These are phyloP conservation scores for Pachymerium ferrugineum DNA, from an alignment of 2,888 invertebrate species.

Conservation along the genomic window DNA sequence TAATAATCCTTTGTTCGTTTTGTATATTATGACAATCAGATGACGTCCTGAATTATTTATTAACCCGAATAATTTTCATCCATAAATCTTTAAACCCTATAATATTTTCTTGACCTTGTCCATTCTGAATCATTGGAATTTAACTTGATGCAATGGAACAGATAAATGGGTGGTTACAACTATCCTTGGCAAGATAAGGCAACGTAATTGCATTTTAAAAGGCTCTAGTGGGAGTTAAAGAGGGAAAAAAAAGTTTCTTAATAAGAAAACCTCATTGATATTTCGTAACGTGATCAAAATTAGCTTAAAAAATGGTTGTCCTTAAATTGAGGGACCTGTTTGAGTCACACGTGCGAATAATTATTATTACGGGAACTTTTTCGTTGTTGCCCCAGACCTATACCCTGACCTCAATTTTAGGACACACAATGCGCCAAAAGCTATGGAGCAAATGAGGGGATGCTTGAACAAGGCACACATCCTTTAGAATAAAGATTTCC, in stretches of 20 bases:
- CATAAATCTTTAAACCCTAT: not conserved
- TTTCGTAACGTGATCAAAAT: no score
- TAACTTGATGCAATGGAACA: no score
- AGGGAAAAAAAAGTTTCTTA: no score
- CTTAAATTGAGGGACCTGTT: no score
- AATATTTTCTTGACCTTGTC: not conserved
- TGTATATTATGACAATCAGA: not conserved
- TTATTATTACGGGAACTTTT: not conserved
- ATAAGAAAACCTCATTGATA: no score
- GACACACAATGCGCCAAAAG: not conserved
- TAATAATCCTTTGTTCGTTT: slow-evolving; percentile 8
- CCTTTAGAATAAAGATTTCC: not conserved
- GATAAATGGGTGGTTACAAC: no score
- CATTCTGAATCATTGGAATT: not conserved
- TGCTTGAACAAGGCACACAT: not conserved
- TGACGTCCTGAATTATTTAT: not conserved
- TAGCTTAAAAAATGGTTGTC: no score
- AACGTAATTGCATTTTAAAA: no score
- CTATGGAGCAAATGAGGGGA: not conserved
- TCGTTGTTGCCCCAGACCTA: not conserved
- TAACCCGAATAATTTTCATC: not conserved
- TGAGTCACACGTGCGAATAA: not conserved
- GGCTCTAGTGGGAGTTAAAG: no score
- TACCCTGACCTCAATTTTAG: not conserved
- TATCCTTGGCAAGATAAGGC: no score